phyloP scores from a whole-genome alignment of 2,888 invertebrate genomes.

The Toxonevra muliebris region DNA sequence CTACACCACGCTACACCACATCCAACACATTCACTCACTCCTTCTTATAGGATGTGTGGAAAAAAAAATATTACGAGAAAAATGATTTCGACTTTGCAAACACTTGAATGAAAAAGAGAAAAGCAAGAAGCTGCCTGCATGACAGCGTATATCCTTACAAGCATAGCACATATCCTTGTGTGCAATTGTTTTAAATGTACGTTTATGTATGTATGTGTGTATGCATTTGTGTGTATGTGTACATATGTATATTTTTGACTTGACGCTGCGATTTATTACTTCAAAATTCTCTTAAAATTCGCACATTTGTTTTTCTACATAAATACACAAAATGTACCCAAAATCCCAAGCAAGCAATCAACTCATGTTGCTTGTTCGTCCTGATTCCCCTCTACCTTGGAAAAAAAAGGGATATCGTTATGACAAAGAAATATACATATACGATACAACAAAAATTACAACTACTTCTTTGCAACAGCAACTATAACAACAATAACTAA shows the following conservation, averaged over 20 bases:
- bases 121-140: constrained; percentile 41
- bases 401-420: constrained; percentile 35
- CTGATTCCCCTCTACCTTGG: too few relatives aligned
- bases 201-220: constrained; percentile 2
- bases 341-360: too few relatives aligned
- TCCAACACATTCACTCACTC: not conserved
- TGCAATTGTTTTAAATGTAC: constrained; percentile 24
- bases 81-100: constrained; percentile 32
- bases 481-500: constrained; percentile 29
- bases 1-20: constrained; percentile 22
- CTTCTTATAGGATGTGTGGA: not conserved
- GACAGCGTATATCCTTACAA: constrained; percentile 16
- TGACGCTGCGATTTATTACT: constrained; percentile 58
- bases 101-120: constrained; percentile 10
- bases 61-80: not conserved
- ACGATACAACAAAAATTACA: not conserved
- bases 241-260: constrained; percentile 7
- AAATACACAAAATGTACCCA: too few relatives aligned
- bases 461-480: constrained; percentile 16
- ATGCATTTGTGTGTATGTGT: constrained; percentile 8
- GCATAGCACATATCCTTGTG: constrained; percentile 18
- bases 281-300: constrained; percentile 57
- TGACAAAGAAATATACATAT: constrained; percentile 37
- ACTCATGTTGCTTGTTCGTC: too few relatives aligned
- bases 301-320: constrained; percentile 50